Evolutionary conservation across 1,140 invertebrate genomes (phyloP).

Genomic region (Whitmania pigra): DNA sequence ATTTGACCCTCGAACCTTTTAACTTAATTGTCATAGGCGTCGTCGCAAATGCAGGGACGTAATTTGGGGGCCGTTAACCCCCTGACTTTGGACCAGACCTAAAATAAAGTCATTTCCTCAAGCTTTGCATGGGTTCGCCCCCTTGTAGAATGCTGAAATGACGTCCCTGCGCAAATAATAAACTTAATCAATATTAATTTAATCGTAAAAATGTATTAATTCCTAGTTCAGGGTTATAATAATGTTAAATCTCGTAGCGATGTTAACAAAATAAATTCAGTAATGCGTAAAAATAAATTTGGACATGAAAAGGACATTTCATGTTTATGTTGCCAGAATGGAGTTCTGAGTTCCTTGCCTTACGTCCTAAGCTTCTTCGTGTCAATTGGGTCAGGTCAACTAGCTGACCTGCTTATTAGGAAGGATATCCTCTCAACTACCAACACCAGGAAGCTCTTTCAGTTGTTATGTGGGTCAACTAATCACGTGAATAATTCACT

Average conservation of each 20-base stretch:
- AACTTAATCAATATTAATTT: too few relatives aligned
- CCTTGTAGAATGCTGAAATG: too few relatives aligned
- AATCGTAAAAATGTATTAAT: too few relatives aligned
- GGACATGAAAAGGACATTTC: neutral
- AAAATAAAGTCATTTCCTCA: too few relatives aligned
- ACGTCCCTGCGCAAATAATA: too few relatives aligned
- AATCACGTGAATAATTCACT: neutral
- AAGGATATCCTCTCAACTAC: constrained; percentile 12
- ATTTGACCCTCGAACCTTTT: too few relatives aligned
- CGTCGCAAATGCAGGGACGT: too few relatives aligned
- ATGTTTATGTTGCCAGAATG: constrained; percentile 18
- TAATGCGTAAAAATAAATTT: neutral
- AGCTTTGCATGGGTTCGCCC: too few relatives aligned
- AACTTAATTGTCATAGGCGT: too few relatives aligned
- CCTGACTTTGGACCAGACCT: too few relatives aligned
- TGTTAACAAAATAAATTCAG: neutral
- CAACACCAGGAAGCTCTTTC: constrained; percentile 16
- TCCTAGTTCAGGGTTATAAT: too few relatives aligned
- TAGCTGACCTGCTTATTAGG: constrained; percentile 20
- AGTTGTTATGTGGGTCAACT: constrained; percentile 14
- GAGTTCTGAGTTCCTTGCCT: constrained; percentile 20
- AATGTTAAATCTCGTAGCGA: neutral
- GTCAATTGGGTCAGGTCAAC: constrained; percentile 6
- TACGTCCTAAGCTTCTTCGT: constrained; percentile 18
- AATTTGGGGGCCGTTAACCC: too few relatives aligned